Evolutionary conservation across 2,797 vertebrate species (phyloP).

Genomic region (Pipistrellus kuhlii): DNA sequence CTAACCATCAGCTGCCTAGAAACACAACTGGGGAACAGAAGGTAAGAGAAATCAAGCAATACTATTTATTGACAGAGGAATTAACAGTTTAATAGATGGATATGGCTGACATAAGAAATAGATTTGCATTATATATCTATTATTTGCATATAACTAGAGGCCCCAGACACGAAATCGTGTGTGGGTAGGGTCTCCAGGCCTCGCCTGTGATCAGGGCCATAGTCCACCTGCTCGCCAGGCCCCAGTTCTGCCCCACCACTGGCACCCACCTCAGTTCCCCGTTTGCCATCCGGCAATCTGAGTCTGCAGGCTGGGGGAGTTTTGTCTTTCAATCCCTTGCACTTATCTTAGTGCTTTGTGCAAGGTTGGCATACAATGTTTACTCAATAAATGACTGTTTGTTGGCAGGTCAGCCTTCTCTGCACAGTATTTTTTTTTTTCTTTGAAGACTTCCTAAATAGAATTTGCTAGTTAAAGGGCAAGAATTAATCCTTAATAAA

Average conservation of each 20-base stretch:
- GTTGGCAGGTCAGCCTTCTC: neutral
- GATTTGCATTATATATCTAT: neutral
- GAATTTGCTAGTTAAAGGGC: neutral
- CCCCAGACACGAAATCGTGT: too few relatives aligned
- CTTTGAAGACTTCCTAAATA: neutral
- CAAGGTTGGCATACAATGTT: neutral
- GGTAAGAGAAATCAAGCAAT: neutral
- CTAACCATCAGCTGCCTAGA: neutral
- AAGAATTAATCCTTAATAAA: conserved; percentile 68
- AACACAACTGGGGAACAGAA: neutral
- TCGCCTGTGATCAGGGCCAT: too few relatives aligned
- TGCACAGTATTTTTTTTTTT: conserved; percentile 1
- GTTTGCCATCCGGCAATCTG: too few relatives aligned
- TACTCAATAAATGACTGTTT: neutral
- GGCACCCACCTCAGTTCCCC: too few relatives aligned
- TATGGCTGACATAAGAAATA: neutral
- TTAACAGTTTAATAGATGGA: neutral
- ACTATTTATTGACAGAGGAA: neutral
- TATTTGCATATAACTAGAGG: neutral
- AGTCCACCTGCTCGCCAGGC: too few relatives aligned
- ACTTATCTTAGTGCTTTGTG: neutral
- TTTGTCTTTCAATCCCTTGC: neutral
- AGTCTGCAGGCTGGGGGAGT: too few relatives aligned
- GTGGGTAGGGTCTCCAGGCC: too few relatives aligned
- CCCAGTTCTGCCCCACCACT: too few relatives aligned